Percentiles rank a stretch among this genome's conserved stretches.
These are phyloP conservation scores for Pelochelys cantorii DNA, from an alignment of 2,797 vertebrate species.

Conservation along the genomic window DNA sequence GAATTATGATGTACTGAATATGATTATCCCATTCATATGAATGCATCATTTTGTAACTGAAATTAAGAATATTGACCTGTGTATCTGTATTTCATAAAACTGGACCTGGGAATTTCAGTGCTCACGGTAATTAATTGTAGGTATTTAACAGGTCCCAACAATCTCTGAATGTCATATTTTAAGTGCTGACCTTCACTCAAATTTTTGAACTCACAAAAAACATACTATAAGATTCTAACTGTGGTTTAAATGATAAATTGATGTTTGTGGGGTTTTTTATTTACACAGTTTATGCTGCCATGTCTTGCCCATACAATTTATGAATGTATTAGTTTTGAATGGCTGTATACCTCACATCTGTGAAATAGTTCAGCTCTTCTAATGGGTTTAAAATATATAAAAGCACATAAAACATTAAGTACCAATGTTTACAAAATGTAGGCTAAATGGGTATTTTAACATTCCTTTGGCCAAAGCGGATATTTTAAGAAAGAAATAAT, in stretches of 20 bases:
- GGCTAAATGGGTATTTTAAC: neutral
- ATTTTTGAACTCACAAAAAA: neutral
- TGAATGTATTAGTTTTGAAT: neutral
- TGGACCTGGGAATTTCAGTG: accelerated
- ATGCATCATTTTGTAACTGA: too few relatives aligned
- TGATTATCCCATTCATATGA: too few relatives aligned
- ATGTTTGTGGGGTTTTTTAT: neutral
- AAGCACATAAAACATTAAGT: neutral
- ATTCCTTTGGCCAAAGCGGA: neutral
- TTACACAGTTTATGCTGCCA: neutral
- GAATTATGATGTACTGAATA: too few relatives aligned
- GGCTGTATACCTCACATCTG: neutral
- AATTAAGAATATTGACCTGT: too few relatives aligned
- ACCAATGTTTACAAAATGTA: neutral
- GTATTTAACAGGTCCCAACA: accelerated
- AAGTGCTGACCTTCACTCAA: neutral
- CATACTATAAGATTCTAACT: neutral
- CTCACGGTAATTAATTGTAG: neutral
- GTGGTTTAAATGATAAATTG: neutral
- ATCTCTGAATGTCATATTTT: neutral
- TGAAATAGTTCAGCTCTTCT: neutral
- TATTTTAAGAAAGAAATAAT: neutral
- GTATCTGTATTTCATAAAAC: neutral
- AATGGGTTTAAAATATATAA: too few relatives aligned
- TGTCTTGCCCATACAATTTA: neutral